These are phyloP conservation scores for Mormoops blainvillei DNA, from an alignment of 2,113 vertebrate genomes.

Conservation along the genomic window DNA sequence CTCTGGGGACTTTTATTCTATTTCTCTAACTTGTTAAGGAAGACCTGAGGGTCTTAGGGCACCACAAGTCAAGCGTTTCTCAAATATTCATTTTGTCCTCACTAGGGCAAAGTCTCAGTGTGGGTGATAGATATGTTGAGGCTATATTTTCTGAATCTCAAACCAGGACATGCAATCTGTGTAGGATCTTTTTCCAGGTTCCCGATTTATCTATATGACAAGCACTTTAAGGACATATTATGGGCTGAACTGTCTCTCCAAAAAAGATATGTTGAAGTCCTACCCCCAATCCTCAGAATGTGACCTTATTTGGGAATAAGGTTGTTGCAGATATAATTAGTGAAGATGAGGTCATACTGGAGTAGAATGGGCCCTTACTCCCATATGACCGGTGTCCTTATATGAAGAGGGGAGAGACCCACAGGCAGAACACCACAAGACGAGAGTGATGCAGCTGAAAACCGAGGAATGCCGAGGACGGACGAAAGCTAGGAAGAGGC, in stretches of 20 bases:
- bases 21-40: slow-evolving; percentile 20
- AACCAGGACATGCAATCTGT: not conserved
- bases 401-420: not conserved
- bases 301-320: not conserved
- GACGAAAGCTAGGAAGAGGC: not conserved
- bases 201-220: not conserved
- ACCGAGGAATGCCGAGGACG: not conserved
- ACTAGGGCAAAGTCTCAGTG: slow-evolving; percentile 30
- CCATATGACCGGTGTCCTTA: no score
- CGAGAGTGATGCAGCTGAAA: fast-evolving
- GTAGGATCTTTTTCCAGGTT: not conserved
- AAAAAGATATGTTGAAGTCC: not conserved
- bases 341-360: not conserved
- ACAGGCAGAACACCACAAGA: fast-evolving
- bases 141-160: not conserved
- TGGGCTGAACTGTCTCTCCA: not conserved
- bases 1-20: slow-evolving; percentile 1
- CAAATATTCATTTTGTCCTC: slow-evolving; percentile 26
- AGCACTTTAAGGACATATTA: not conserved
- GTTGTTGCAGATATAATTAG: not conserved
- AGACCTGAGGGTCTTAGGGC: not conserved
- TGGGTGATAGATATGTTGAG: not conserved
- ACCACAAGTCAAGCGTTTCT: slow-evolving; percentile 26
- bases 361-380: not conserved
- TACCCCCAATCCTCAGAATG: not conserved